A percentile compares a stretch with the other conserved stretches of the same genome.
These are phyloP conservation scores for Stictocephala bisonia DNA, from an alignment of 2,888 invertebrate genomes.

Conservation along the genomic window DNA sequence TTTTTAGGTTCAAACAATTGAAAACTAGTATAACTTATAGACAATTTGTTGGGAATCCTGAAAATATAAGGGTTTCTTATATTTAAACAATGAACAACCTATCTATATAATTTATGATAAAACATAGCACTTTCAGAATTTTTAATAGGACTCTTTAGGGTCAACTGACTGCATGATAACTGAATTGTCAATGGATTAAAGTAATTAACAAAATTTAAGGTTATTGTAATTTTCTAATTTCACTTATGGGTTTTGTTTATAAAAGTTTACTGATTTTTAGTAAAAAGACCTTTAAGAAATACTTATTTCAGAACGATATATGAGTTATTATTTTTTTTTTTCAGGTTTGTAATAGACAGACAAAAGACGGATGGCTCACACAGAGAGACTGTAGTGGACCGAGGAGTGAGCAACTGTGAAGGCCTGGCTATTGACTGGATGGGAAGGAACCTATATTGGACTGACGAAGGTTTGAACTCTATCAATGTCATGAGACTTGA, in stretches of 20 bases:
- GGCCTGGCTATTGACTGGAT: conserved; percentile 89
- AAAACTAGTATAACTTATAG: too few relatives aligned
- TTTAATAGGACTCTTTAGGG: too few relatives aligned
- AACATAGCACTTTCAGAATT: too few relatives aligned
- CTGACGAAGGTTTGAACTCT: conserved; percentile 76
- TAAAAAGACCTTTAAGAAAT: too few relatives aligned
- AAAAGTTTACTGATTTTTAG: background rate
- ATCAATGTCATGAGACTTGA: conserved; percentile 76
- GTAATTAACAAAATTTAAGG: background rate
- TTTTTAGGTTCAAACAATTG: too few relatives aligned
- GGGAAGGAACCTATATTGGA: conserved; percentile 86
- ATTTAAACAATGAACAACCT: too few relatives aligned
- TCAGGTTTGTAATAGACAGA: conserved; percentile 72
- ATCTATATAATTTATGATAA: too few relatives aligned
- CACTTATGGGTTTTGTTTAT: background rate
- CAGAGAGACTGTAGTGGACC: conserved; percentile 70
- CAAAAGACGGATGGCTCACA: conserved; percentile 73
- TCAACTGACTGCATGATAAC: too few relatives aligned
- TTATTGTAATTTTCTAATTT: too few relatives aligned
- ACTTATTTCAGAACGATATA: conserved; percentile 50
- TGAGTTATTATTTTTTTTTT: conserved; percentile 43
- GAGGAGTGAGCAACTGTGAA: conserved; percentile 74
- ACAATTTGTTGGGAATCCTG: too few relatives aligned
- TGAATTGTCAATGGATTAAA: too few relatives aligned
- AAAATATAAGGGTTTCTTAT: too few relatives aligned